Base-by-base conservation (phyloP, 2,113 vertebrate species). In the Carlito syrichta region DNA sequence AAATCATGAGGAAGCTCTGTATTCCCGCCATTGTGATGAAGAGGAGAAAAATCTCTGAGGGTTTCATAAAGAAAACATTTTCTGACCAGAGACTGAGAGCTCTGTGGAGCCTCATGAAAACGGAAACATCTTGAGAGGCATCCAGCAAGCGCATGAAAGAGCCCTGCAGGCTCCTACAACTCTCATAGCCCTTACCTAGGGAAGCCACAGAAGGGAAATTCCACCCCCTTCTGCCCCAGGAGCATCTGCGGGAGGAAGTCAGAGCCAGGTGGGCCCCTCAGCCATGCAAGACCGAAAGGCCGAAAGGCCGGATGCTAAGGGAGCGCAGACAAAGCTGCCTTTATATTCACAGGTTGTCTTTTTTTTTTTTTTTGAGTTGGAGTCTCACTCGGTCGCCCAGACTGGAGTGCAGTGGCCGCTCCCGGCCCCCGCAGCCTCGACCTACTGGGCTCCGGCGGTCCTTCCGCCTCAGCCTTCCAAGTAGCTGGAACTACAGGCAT, bases 61-160 rank as follows among this genome's bases (percentile, higher is more conserved):
- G 27, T 89, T 97, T 95, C 79, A 85, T 83, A 96, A 86, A 96
- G 95, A 93, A 97, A 96, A 96, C 38, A 81, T 58, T 98, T 77
- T 95, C 43, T 96, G 92, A 94, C 60, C 73, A 86, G 82, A 92
- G 79, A 62, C 50, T 94, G 91, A 82, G 85, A 84, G 58, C 87
- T 93, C 83, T 87, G 13, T 58, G 78, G 94, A 94, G 78, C 69
- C 58, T 82, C 52, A 38, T 84, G 68, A 86, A 92, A 69, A 81
- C 23, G 58, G 73, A 94, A 95, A 84, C 11, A 66, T 43, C 62
- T n/a, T 96, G 92, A 89, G 60, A 32, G 77, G 77, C 38, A 38
- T 32, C 58, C 13, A 25, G 20, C 3, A 58, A 90, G 81, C 63
- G 63, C 48, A 23, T 19, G 68, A 78, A 45, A 52, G 83, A 91